Evolutionary conservation across 2,888 invertebrate genomes (phyloP), one percentile per base, ranked within the genome.

Genomic region (Tortricodes alternella): DNA sequence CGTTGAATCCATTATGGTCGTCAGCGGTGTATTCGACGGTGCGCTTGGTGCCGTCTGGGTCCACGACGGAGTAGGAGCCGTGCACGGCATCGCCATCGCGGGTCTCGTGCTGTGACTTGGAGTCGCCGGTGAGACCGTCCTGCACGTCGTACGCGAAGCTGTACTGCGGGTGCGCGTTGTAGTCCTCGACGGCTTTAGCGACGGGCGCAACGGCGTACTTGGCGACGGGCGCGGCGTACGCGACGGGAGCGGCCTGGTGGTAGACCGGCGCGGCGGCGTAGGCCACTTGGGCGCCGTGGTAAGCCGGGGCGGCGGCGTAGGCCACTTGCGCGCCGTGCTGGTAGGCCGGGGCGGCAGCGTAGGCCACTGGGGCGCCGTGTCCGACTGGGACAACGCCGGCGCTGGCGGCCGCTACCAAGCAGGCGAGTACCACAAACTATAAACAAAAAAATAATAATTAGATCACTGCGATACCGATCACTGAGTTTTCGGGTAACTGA

Each of bases 61-160:
- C 91, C 32, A 79, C 78, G 11, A 91, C 75, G 53, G 89, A 89
- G 78, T 91, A 91, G 52, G 85, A 84, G 50, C 91, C 91, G 62
- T 85, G 83, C 23, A 89, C 89, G 39, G 85, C 83, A 41, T 89
- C 89, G 29, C 89, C n/a, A n/a, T n/a, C n/a, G n/a, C n/a, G n/a
- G n/a, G n/a, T n/a, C n/a, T n/a, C n/a, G n/a, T n/a, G n/a, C 63
- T 89, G 89, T 63, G 70, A 72, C 76, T 89, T 89, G 62, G 78
- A 80, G 76, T 91, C 91, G 4, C 91, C 91, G 53, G 92, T 92
- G 44, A 91, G 77, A 61, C 85, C 79, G 65, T 92, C 92, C 66
- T 92, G 91, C 8, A 92, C 91, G 62, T 92, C 91, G 74, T 92
- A 92, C 0, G 91, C 86, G 78, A 88, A 92, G 70, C 85, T 88